phyloP scores from a whole-genome alignment of 2,888 invertebrate species.

The Diadromus collaris region DNA sequence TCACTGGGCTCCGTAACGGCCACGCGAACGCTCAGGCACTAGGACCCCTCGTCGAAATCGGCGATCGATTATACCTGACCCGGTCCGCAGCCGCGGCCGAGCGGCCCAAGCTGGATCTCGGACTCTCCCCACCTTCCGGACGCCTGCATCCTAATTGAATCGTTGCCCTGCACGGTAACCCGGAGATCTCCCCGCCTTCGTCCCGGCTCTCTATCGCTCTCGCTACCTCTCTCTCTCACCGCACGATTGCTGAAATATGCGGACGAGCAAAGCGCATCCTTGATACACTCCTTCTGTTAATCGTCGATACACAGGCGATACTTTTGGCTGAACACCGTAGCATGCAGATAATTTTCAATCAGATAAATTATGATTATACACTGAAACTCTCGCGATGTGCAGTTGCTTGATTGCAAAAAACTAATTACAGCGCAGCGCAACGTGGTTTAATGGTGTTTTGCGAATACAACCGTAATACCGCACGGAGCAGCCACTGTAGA shows the following conservation, averaged over 20 bases:
- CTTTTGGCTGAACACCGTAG: slow-evolving; percentile 28
- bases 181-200: slow-evolving; percentile 14
- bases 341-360: slow-evolving; percentile 48
- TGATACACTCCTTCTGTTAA: slow-evolving; percentile 32
- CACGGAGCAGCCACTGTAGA: neutral
- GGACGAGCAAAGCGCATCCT: slow-evolving; percentile 20
- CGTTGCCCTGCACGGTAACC: slow-evolving; percentile 57
- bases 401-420: slow-evolving; percentile 56
- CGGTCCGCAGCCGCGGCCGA: slow-evolving; percentile 52
- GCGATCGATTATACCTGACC: slow-evolving; percentile 71
- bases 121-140: slow-evolving; percentile 45
- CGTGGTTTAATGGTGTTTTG: slow-evolving; percentile 45
- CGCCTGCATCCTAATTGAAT: slow-evolving; percentile 70
- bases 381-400: neutral
- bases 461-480: slow-evolving; percentile 34
- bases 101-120: slow-evolving; percentile 30
- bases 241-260: slow-evolving; percentile 33
- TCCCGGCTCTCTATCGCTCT: slow-evolving; percentile 24
- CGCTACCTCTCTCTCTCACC: neutral
- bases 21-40: slow-evolving; percentile 63
- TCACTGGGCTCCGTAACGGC: slow-evolving; percentile 56
- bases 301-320: slow-evolving; percentile 11
- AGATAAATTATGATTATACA: slow-evolving; percentile 56
- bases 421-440: slow-evolving; percentile 46
- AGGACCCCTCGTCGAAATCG: slow-evolving; percentile 68